Conservation (phyloP, 2,888 invertebrate genomes). For the Drosophila birchii region DNA sequence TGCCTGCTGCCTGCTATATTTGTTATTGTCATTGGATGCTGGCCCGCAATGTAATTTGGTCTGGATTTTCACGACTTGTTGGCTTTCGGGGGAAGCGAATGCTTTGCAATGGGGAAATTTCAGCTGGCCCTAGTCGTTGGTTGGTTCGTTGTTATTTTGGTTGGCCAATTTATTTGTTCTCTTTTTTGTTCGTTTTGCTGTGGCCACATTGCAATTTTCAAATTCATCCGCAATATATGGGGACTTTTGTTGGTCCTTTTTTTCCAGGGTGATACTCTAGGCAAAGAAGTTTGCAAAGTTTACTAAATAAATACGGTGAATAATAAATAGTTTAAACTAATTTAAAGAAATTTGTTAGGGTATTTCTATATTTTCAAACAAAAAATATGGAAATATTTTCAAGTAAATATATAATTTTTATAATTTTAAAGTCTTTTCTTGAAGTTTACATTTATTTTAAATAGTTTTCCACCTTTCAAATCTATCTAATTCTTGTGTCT, state of each 20-base stretch:
- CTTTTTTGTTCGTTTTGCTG: conserved; percentile 8
- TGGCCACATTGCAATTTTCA: conserved; percentile 33
- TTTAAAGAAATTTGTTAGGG: background rate
- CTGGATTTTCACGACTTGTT: conserved; percentile 68
- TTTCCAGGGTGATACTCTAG: background rate
- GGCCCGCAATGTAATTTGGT: conserved; percentile 70
- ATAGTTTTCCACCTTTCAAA: background rate
- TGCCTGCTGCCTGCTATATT: conserved; percentile 28
- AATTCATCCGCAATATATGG: conserved; percentile 18
- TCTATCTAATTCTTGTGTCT: background rate
- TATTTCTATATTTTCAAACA: background rate
- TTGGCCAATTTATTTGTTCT: conserved; percentile 32
- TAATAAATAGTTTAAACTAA: background rate
- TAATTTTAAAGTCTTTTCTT: background rate
- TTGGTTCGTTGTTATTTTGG: conserved; percentile 25
- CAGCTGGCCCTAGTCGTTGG: conserved; percentile 14
- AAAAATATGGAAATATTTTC: background rate
- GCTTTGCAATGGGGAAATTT: conserved; percentile 5
- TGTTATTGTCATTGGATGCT: conserved; percentile 41
- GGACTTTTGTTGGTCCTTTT: background rate
- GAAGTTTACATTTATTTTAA: background rate
- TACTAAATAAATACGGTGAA: background rate
- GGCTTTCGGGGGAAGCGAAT: conserved; percentile 24
- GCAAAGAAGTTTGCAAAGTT: too few species aligned
- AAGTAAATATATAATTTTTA: background rate